phyloP scores from a whole-genome alignment of 2,113 vertebrate genomes.

The Colossoma macropomum region DNA sequence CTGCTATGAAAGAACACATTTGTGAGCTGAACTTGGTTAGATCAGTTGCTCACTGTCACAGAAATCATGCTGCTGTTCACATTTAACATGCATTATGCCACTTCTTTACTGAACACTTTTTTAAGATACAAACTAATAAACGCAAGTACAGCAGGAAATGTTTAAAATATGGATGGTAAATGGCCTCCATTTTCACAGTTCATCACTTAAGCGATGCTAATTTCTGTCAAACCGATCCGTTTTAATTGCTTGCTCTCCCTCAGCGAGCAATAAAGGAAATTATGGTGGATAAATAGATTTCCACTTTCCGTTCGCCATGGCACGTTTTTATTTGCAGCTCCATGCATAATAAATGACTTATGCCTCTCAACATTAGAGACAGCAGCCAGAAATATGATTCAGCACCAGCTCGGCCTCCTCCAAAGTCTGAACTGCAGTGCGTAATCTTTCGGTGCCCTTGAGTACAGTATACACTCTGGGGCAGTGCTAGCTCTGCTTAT shows the following conservation, averaged over 20 bases:
- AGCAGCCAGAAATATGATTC: not conserved
- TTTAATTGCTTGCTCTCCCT: not conserved
- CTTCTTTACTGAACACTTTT: not conserved
- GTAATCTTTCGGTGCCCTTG: not conserved
- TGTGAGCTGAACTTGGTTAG: no score
- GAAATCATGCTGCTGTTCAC: not conserved
- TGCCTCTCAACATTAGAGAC: not conserved
- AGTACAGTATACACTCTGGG: not conserved
- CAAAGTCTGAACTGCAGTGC: not conserved
- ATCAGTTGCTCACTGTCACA: not conserved
- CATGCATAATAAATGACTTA: not conserved
- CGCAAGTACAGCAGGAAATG: not conserved
- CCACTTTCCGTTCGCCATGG: not conserved
- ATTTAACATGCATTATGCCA: not conserved
- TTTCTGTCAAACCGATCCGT: not conserved
- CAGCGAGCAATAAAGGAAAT: not conserved
- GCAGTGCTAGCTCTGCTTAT: not conserved
- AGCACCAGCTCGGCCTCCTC: not conserved
- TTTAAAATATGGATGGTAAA: not conserved
- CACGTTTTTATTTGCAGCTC: not conserved
- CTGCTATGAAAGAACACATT: no score
- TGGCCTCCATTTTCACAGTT: not conserved
- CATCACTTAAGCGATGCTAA: not conserved
- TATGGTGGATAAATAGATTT: slow-evolving; percentile 1
- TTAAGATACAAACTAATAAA: not conserved